phyloP scores from a whole-genome alignment of 2,113 vertebrate species.

The Phrynosoma platyrhinos region DNA sequence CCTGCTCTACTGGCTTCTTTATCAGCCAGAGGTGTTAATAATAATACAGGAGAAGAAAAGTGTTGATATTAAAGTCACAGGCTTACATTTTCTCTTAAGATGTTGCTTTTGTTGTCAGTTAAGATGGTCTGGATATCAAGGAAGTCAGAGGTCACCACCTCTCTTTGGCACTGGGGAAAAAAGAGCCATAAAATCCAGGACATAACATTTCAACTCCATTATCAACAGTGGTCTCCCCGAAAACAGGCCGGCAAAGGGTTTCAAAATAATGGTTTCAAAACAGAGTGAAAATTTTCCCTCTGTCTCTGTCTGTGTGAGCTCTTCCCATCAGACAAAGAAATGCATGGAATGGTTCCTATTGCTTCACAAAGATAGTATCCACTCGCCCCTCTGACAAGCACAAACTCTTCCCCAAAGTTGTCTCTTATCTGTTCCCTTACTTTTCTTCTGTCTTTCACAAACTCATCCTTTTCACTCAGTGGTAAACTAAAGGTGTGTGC shows the following conservation, averaged over 20 bases:
- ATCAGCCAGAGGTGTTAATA: too few species aligned
- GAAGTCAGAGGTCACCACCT: too few species aligned
- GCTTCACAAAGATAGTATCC: rapidly evolving
- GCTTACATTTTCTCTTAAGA: too few species aligned
- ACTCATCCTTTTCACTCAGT: neutral
- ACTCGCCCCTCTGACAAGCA: neutral
- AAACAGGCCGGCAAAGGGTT: neutral
- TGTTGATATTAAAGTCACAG: too few species aligned
- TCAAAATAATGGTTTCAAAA: neutral
- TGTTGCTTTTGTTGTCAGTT: too few species aligned
- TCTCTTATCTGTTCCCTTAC: neutral
- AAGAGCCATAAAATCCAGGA: too few species aligned
- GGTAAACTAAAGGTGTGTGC: slow-evolving; percentile 4
- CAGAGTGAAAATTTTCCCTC: neutral
- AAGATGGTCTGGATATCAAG: too few species aligned
- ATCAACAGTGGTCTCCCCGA: neutral
- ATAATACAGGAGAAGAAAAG: too few species aligned
- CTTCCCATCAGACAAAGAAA: neutral
- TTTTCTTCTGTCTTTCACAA: neutral
- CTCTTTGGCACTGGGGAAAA: too few species aligned
- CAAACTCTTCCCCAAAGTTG: rapidly evolving
- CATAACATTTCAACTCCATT: too few species aligned
- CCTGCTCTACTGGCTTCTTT: too few species aligned
- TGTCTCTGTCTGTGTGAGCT: neutral
- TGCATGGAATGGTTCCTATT: neutral